phyloP scores from a whole-genome alignment of 2,888 invertebrate species.

The Eupithecia subumbrata region DNA sequence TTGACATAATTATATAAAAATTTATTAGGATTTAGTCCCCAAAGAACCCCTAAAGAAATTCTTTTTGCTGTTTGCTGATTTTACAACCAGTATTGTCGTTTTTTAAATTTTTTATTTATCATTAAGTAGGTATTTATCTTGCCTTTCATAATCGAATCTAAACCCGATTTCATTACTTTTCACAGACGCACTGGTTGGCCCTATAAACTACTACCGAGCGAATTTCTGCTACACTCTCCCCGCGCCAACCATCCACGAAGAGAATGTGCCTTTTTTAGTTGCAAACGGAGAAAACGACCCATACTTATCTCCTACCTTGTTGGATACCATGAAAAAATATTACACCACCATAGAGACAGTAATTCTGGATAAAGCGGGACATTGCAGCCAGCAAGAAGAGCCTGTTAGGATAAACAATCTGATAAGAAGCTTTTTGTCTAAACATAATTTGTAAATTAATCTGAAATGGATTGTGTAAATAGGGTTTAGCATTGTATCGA shows the following conservation, averaged over 20 bases:
- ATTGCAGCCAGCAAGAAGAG: conserved; percentile 84
- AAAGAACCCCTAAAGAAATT: too few species aligned
- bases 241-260: conserved; percentile 56
- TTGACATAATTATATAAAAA: too few species aligned
- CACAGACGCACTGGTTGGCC: conserved; percentile 80
- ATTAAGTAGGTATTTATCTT: too few species aligned
- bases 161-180: conserved; percentile 43
- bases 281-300: conserved; percentile 76
- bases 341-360: conserved; percentile 72
- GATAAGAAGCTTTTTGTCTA: conserved; percentile 76
- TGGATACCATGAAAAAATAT: conserved; percentile 66
- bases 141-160: background rate
- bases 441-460: conserved; percentile 57
- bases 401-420: conserved; percentile 79
- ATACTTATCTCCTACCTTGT: conserved; percentile 57
- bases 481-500: background rate
- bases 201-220: conserved; percentile 84
- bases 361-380: conserved; percentile 73
- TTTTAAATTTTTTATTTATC: too few species aligned
- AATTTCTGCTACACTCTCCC: conserved; percentile 61
- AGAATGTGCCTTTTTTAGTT: conserved; percentile 72
- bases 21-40: too few species aligned
- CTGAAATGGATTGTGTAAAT: too few species aligned
- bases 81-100: too few species aligned
- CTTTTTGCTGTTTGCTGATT: too few species aligned